phyloP scores from a whole-genome alignment of 2,113 vertebrate species.

The Coturnix japonica region DNA sequence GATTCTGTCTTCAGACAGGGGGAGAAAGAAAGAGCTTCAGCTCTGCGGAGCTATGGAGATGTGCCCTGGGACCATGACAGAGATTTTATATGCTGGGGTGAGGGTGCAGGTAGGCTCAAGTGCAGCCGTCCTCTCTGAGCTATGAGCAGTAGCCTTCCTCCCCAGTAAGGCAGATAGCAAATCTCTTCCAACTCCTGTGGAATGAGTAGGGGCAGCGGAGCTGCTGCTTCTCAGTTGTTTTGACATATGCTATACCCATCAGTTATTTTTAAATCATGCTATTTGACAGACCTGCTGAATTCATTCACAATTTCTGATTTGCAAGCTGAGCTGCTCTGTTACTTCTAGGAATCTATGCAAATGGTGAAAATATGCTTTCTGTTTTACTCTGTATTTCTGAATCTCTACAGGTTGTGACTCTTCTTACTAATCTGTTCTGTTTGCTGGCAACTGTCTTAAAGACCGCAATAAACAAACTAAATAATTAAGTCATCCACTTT shows the following conservation, averaged over 20 bases:
- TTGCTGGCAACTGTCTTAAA: constrained; percentile 59
- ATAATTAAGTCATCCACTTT: constrained; percentile 67
- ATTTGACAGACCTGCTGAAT: constrained; percentile 13
- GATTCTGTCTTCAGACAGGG: too few relatives aligned
- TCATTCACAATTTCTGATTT: constrained; percentile 45
- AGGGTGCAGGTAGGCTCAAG: background rate
- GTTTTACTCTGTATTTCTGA: constrained; percentile 56
- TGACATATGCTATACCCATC: constrained; percentile 43
- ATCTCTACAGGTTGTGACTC: constrained; percentile 54
- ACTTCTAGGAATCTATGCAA: constrained; percentile 21
- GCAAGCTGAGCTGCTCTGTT: background rate
- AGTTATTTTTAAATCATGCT: constrained; percentile 5
- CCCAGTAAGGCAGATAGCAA: background rate
- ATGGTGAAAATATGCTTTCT: constrained; percentile 28
- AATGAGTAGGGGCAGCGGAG: constrained; percentile 34
- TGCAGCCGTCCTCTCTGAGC: background rate
- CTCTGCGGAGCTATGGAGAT: background rate
- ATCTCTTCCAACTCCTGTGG: background rate
- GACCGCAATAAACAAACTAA: constrained; percentile 63
- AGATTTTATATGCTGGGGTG: background rate
- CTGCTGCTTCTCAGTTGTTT: constrained; percentile 20
- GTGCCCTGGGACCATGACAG: background rate
- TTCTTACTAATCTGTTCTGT: constrained; percentile 61
- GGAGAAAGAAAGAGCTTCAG: background rate
- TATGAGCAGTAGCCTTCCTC: background rate